Base-by-base conservation (phyloP, 2,888 invertebrate genomes). In the Acleris cristana region DNA sequence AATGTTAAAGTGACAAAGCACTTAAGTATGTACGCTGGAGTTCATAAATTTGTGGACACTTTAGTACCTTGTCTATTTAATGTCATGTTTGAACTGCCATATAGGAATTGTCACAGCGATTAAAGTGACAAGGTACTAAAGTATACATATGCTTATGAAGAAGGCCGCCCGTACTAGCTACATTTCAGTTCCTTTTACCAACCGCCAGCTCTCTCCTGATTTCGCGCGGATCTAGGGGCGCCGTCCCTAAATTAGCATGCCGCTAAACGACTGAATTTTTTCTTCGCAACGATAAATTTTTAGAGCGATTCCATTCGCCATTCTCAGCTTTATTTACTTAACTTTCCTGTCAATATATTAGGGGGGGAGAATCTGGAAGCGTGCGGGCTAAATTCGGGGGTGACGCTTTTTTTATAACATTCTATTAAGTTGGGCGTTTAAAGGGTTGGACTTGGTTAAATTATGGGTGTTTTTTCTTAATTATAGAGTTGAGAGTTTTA, bases 291-390 rank as follows among this genome's bases (percentile, higher is more conserved):
- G 72, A 83, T 86, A 81, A 82, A 85, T 84, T 85, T 77, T 74
- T 74, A 76, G 79, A 78, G 76, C 79, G 79, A 79, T 85, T 81
- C 72, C 73, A 80, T 76, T 82, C 78, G 64, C 73, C 72, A 73
- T 80, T 79, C 84, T 80, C 81, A 76, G 71, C 71, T 64, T 72
- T 82, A 78, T 82, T 84, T 79, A 82, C 81, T 82, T 81, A 78
- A 79, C 76, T 79, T 72, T 21, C 63, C 59, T 48, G 78, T 81
- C 81, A 84, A 86, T 85, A 80, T 82, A 87, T 87, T 84, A 82
- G 81, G 77, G 77, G 78, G 79, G 78, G 83, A 76, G 84, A 87
- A 84, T 83, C 84, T 6, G 57, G 23, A 45, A 19, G 80, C 82
- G 80, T 76, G 74, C 76, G 71, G 79, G 75, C 78, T 76, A 74